Conservation (phyloP, 2,797 vertebrate species). For the Periparus ater region DNA sequence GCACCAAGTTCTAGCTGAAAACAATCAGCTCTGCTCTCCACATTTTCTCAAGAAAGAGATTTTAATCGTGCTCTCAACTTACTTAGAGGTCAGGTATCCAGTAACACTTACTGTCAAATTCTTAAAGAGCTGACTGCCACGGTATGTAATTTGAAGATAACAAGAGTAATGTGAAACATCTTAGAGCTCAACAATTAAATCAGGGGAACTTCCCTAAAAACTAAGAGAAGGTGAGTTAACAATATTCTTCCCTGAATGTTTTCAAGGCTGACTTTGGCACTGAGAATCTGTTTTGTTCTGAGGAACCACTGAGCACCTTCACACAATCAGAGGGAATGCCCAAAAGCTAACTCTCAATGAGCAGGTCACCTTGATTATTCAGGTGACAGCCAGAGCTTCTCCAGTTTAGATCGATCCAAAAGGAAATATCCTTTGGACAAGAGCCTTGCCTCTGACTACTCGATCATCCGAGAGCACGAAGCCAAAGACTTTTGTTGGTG, state of each 20-base stretch:
- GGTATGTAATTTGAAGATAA: conserved; percentile 34
- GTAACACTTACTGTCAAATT: conserved; percentile 6
- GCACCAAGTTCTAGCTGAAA: not conserved
- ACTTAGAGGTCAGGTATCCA: conserved; percentile 23
- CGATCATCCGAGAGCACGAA: fast-evolving
- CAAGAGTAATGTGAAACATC: not conserved
- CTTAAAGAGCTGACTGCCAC: conserved; percentile 4
- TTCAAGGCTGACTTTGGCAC: not conserved
- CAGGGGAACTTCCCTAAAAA: not conserved
- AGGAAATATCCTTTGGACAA: not conserved
- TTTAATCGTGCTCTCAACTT: not conserved
- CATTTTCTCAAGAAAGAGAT: not conserved
- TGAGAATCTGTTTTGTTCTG: not conserved
- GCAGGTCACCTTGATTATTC: conserved; percentile 29
- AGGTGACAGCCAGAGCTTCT: not conserved
- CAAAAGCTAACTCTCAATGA: not conserved
- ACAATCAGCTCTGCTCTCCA: not conserved
- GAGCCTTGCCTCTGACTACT: not conserved
- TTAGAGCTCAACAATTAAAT: not conserved
- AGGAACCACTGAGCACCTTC: not conserved
- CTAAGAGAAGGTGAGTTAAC: not conserved
- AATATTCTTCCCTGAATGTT: not conserved
- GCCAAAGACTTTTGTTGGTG: not conserved
- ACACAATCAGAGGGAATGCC: not conserved
- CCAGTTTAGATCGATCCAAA: not conserved